Conservation (phyloP, 2,797 vertebrate genomes). For the Varecia variegata region DNA sequence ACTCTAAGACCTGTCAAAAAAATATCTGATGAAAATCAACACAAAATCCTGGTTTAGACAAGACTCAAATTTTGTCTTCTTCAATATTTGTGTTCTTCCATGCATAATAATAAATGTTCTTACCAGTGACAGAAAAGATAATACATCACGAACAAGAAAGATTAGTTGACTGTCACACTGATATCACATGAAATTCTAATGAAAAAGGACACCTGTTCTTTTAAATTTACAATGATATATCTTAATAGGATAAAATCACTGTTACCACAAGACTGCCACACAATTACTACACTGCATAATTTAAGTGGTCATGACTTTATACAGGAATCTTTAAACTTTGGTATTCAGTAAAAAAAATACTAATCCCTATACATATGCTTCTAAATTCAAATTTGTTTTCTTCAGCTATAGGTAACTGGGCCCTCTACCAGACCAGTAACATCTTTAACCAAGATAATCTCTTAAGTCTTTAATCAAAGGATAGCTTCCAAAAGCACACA, state of each 20-base stretch:
- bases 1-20: conserved; percentile 26
- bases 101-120: not conserved
- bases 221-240: conserved; percentile 51
- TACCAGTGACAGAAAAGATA: conserved; percentile 62
- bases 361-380: not conserved
- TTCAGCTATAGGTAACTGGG: not conserved
- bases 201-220: conserved; percentile 70
- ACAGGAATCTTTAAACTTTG: not conserved
- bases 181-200: conserved; percentile 58
- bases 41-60: conserved; percentile 35
- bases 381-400: not conserved
- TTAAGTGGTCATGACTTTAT: conserved; percentile 4
- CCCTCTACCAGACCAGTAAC: not conserved
- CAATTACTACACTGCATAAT: not conserved
- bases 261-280: not conserved
- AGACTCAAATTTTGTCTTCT: conserved; percentile 46
- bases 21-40: conserved; percentile 56
- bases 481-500: not conserved
- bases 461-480: not conserved
- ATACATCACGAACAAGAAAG: conserved; percentile 53
- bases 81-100: conserved; percentile 25
- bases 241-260: conserved; percentile 55
- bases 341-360: not conserved
- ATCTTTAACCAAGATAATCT: conserved; percentile 24
- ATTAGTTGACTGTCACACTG: conserved; percentile 18